A percentile compares a stretch with the other conserved stretches of the same genome.
phyloP scores from a whole-genome alignment of 2,888 invertebrate genomes.

The Callyntrura guangdongensis region DNA sequence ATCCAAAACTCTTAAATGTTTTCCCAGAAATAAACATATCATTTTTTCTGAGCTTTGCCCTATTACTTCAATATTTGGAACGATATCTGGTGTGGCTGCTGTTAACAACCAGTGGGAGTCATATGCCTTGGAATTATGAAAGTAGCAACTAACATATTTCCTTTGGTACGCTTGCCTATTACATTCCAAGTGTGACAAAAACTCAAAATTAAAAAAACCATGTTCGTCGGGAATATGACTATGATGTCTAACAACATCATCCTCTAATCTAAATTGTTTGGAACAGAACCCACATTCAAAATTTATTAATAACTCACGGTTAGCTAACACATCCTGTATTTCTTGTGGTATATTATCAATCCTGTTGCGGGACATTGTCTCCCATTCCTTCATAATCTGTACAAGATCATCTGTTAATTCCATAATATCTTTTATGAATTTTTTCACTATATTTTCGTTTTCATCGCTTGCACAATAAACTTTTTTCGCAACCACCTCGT shows the following conservation, averaged over 20 bases:
- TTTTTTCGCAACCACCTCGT: slow-evolving; percentile 9
- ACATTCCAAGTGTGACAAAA: background rate
- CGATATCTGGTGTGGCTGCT: background rate
- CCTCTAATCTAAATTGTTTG: background rate
- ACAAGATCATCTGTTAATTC: slow-evolving; percentile 2
- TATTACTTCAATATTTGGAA: slow-evolving; percentile 11
- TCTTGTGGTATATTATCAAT: background rate
- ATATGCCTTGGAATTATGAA: slow-evolving; percentile 4
- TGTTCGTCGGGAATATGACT: slow-evolving; percentile 11
- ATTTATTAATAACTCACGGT: background rate
- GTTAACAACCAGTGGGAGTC: slow-evolving; percentile 5
- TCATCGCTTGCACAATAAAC: background rate
- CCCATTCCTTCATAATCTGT: slow-evolving; percentile 33
- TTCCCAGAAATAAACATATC: background rate
- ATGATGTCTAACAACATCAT: background rate
- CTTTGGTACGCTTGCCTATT: background rate
- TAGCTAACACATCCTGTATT: background rate
- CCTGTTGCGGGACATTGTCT: background rate
- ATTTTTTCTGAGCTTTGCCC: slow-evolving; percentile 22
- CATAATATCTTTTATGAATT: slow-evolving; percentile 7
- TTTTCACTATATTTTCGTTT: slow-evolving; percentile 24
- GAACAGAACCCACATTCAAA: slow-evolving; percentile 9
- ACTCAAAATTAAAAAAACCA: slow-evolving; percentile 31
- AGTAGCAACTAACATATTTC: background rate
- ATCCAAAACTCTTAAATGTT: slow-evolving; percentile 5